Conservation (phyloP, 2,888 invertebrate genomes). For the Harmothoe impar region DNA sequence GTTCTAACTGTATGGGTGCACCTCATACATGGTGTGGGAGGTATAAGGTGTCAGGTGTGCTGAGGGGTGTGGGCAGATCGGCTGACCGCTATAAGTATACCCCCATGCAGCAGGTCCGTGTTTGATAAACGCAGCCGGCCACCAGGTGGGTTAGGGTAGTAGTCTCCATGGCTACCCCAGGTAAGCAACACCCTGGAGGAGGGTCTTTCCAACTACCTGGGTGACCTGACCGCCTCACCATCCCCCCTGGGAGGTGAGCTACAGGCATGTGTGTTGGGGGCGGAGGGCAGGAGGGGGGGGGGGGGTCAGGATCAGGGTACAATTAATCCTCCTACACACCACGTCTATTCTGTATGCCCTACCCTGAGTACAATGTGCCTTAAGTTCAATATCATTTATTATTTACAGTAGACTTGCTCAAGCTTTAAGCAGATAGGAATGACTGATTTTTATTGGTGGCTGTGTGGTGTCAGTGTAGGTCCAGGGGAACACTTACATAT, state of each 20-base stretch:
- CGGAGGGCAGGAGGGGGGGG: neutral
- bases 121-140: slow-evolving; percentile 15
- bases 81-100: too few relatives aligned
- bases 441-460: too few relatives aligned
- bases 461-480: too few relatives aligned
- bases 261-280: neutral
- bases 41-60: too few relatives aligned
- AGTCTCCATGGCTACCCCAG: slow-evolving; percentile 7
- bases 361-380: too few relatives aligned
- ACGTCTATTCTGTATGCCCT: neutral
- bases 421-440: too few relatives aligned
- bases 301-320: neutral
- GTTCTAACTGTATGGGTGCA: too few relatives aligned
- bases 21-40: too few relatives aligned
- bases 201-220: neutral
- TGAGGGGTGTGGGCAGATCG: too few relatives aligned
- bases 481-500: too few relatives aligned
- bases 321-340: neutral
- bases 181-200: slow-evolving; percentile 8
- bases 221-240: neutral
- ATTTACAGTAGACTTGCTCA: too few relatives aligned
- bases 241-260: neutral
- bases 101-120: neutral
- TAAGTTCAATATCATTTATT: too few relatives aligned
- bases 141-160: neutral